phyloP scores from a whole-genome alignment of 2,113 vertebrate species.

The Mystacornis crossleyi region DNA sequence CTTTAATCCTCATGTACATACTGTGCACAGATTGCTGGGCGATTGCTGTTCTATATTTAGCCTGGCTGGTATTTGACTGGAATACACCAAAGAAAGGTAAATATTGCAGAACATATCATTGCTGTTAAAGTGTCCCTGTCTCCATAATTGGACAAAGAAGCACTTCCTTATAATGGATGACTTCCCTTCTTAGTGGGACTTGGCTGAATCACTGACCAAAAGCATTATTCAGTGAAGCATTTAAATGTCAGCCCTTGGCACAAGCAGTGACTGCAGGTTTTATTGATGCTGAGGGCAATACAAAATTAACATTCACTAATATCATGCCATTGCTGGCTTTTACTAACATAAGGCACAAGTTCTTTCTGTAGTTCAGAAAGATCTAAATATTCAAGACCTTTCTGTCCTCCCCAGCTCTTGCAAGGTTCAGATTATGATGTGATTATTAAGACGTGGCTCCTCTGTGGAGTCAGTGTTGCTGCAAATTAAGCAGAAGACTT shows the following conservation, averaged over 20 bases:
- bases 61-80: slow-evolving; percentile 97
- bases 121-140: neutral
- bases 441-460: neutral
- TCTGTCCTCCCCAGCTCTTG: neutral
- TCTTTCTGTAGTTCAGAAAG: neutral
- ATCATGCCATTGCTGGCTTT: neutral
- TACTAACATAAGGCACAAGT: neutral
- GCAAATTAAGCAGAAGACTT: neutral
- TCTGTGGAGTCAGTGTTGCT: neutral
- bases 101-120: neutral
- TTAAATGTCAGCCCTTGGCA: neutral
- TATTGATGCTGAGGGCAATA: neutral
- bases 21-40: slow-evolving; percentile 95
- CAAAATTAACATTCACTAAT: neutral
- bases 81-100: slow-evolving; percentile 94
- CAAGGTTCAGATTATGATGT: neutral
- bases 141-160: neutral
- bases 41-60: slow-evolving; percentile 87
- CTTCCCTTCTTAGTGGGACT: neutral
- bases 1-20: slow-evolving; percentile 85
- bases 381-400: neutral
- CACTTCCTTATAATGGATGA: neutral
- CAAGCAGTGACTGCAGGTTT: neutral
- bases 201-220: neutral
- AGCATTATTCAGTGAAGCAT: neutral